phyloP scores from a whole-genome alignment of 2,113 vertebrate species.

The Aleadryas rufinucha region DNA sequence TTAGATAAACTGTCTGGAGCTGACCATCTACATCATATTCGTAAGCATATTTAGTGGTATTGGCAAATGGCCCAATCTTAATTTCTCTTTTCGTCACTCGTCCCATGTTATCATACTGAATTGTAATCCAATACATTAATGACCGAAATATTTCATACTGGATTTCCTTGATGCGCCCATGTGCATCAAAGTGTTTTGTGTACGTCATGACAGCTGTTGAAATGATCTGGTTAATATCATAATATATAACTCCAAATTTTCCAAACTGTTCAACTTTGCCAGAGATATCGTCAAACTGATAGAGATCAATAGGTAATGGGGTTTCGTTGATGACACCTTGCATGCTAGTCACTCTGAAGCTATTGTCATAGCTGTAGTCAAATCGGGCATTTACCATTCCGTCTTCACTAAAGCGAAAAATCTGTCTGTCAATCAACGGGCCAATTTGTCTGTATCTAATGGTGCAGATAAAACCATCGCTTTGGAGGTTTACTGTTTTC shows the following conservation, averaged over 20 bases:
- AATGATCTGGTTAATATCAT: constrained; percentile 98
- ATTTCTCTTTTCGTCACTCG: constrained; percentile 92
- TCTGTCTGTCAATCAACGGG: constrained; percentile 94
- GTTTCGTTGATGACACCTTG: constrained; percentile 98
- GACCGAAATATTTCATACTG: constrained; percentile 97
- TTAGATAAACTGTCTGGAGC: constrained; percentile 92
- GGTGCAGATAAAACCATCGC: constrained; percentile 96
- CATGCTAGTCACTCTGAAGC: constrained; percentile 95
- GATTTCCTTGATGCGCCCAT: constrained; percentile 95
- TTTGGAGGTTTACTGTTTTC: constrained; percentile 97
- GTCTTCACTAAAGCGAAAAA: constrained; percentile 96
- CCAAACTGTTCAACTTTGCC: constrained; percentile 99
- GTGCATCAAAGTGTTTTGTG: constrained; percentile 95
- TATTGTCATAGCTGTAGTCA: constrained; percentile 98
- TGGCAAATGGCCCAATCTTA: constrained; percentile 96
- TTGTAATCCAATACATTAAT: constrained; percentile 96
- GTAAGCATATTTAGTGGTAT: constrained; percentile 95
- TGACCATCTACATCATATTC: constrained; percentile 97
- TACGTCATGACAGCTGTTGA: constrained; percentile 98
- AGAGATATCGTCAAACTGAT: constrained; percentile 98
- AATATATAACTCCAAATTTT: constrained; percentile 98
- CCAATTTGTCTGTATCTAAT: constrained; percentile 96
- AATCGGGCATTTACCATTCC: constrained; percentile 98
- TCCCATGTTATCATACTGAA: constrained; percentile 96
- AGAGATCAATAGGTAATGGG: constrained; percentile 94